These are phyloP conservation scores for Parauchenoglanis punctatus DNA, from an alignment of 2,797 vertebrate genomes.

Conservation along the genomic window DNA sequence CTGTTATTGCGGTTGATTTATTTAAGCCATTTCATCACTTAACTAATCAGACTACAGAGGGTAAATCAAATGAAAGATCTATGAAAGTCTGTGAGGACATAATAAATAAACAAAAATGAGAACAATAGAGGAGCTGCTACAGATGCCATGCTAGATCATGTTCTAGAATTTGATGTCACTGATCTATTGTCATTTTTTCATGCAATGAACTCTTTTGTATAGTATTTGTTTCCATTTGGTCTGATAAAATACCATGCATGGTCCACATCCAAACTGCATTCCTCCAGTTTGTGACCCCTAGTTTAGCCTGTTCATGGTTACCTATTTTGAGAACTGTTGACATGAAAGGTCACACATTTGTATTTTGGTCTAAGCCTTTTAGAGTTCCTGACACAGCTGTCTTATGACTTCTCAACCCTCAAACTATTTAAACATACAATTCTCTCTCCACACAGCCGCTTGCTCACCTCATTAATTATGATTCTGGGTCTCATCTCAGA, in stretches of 20 bases:
- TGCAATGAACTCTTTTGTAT: too few relatives aligned
- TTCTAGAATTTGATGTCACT: too few relatives aligned
- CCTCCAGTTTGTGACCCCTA: too few relatives aligned
- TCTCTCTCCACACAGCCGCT: constrained; percentile 12
- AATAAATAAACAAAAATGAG: too few relatives aligned
- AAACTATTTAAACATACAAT: neutral
- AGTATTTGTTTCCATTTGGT: too few relatives aligned
- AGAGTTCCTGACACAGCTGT: constrained; percentile 24
- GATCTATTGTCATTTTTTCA: neutral
- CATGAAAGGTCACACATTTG: constrained; percentile 30
- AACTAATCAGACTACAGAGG: neutral
- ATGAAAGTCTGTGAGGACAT: neutral
- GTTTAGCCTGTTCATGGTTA: neutral
- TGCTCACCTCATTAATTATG: constrained; percentile 49
- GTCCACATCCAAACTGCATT: too few relatives aligned
- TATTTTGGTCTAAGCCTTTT: constrained; percentile 32
- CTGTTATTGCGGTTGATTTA: neutral
- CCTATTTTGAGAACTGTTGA: constrained; percentile 2
- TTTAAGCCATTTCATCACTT: neutral
- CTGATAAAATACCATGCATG: too few relatives aligned
- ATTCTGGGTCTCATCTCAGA: constrained; percentile 43
- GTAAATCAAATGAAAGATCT: neutral
- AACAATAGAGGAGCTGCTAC: too few relatives aligned
- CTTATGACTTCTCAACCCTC: constrained; percentile 15
- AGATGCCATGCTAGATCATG: too few relatives aligned